These are phyloP conservation scores for Berghia stephanieae DNA, from an alignment of 1,140 invertebrate genomes.

Conservation along the genomic window DNA sequence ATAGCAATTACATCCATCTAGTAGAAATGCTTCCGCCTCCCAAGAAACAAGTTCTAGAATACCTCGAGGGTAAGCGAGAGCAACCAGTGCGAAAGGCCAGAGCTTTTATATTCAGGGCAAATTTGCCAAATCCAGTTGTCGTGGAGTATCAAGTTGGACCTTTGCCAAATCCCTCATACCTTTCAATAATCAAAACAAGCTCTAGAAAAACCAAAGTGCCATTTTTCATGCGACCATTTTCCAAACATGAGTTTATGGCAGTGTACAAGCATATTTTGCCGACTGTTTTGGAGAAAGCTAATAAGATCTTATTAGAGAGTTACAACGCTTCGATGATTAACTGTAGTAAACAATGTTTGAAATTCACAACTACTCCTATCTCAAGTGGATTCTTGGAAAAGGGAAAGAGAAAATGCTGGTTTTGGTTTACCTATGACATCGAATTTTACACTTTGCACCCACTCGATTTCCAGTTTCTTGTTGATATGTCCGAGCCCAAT, in stretches of 20 bases:
- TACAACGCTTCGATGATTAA: constrained; percentile 48
- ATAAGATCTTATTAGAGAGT: constrained; percentile 49
- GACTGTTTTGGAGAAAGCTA: constrained; percentile 37
- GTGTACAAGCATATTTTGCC: constrained; percentile 45
- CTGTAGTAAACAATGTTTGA: constrained; percentile 50
- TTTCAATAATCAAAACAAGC: constrained; percentile 35
- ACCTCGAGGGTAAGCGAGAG: constrained; percentile 39
- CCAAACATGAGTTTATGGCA: constrained; percentile 49
- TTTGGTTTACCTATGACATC: constrained; percentile 47
- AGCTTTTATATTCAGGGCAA: constrained; percentile 54
- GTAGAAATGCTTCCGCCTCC: constrained; percentile 53
- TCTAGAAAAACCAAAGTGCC: constrained; percentile 47
- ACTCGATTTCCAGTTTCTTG: constrained; percentile 50
- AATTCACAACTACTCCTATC: constrained; percentile 53
- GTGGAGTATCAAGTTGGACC: constrained; percentile 59
- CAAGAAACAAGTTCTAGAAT: constrained; percentile 44
- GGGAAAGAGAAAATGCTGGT: constrained; percentile 46
- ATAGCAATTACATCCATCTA: constrained; percentile 52
- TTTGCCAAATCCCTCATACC: constrained; percentile 43
- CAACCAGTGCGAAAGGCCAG: constrained; percentile 50
- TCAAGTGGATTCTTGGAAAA: constrained; percentile 49
- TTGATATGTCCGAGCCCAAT: constrained; percentile 42
- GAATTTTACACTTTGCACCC: constrained; percentile 51
- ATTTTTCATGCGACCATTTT: constrained; percentile 52
- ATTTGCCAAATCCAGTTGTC: constrained; percentile 42